Conservation (phyloP, 2,113 vertebrate genomes). For the Upupa epops region DNA sequence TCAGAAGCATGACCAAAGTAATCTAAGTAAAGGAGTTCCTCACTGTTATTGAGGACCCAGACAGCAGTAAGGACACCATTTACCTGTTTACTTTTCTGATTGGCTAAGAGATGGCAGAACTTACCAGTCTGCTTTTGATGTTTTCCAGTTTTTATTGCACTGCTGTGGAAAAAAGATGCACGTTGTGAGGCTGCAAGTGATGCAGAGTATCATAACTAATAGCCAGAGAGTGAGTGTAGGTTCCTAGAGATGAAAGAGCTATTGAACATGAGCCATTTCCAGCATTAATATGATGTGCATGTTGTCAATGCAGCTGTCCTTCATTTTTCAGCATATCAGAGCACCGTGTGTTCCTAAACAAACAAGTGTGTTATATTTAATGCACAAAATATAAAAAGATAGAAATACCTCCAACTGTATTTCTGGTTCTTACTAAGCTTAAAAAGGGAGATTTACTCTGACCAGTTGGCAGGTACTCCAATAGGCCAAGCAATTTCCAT, state of each 20-base stretch:
- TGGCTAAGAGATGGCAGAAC: not conserved
- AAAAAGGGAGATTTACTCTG: not conserved
- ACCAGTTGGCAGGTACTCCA: not conserved
- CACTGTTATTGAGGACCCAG: not conserved
- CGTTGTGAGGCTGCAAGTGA: not conserved
- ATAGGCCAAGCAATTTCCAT: not conserved
- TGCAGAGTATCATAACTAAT: not conserved
- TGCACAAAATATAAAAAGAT: not conserved
- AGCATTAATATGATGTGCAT: not conserved
- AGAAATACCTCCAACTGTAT: not conserved
- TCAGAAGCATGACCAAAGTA: not conserved
- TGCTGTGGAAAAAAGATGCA: not conserved
- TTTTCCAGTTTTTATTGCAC: not conserved
- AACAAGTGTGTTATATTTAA: not conserved
- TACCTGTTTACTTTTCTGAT: not conserved
- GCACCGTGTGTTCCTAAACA: not conserved
- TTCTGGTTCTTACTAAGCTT: not conserved
- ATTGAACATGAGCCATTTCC: not conserved
- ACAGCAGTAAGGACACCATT: not conserved
- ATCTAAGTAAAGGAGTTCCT: not conserved
- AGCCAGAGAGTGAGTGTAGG: not conserved
- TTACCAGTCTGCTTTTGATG: not conserved
- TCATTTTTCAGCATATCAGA: not conserved
- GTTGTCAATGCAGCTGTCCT: not conserved
- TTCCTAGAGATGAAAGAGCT: not conserved